These are phyloP conservation scores for Diachasmimorpha longicaudata DNA, from an alignment of 1,140 invertebrate genomes.

Conservation along the genomic window DNA sequence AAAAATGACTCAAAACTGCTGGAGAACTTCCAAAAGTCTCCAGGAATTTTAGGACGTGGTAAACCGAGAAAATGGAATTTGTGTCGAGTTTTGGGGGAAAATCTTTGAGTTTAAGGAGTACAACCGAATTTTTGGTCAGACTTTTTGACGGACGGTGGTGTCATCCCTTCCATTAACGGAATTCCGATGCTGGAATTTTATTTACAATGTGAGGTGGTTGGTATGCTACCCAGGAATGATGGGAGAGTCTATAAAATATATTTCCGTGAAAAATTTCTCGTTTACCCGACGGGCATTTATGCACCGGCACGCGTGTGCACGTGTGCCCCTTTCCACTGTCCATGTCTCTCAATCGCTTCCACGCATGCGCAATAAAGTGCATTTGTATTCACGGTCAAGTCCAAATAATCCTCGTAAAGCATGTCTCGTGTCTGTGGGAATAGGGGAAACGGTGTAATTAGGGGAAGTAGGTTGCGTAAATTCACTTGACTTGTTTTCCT, in stretches of 20 bases:
- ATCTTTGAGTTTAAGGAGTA: no score
- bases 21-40: no score
- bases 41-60: no score
- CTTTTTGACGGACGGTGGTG: no score
- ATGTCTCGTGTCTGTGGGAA: neutral
- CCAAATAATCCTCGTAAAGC: neutral
- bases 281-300: neutral
- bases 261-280: slow-evolving; percentile 4
- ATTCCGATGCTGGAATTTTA: no score
- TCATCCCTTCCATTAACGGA: no score
- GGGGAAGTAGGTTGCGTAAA: neutral
- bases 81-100: no score
- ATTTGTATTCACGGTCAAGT: slow-evolving; percentile 8
- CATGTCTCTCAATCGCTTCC: neutral
- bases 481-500: neutral
- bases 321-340: slow-evolving; percentile 16
- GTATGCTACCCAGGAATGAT: neutral
- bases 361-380: neutral
- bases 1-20: no score
- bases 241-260: slow-evolving; percentile 12
- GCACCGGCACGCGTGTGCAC: slow-evolving; percentile 21
- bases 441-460: neutral
- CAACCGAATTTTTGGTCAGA: neutral
- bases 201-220: neutral
- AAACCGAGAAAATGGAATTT: no score